phyloP scores from a whole-genome alignment of 2,797 vertebrate genomes.

The Aeoliscus strigatus region DNA sequence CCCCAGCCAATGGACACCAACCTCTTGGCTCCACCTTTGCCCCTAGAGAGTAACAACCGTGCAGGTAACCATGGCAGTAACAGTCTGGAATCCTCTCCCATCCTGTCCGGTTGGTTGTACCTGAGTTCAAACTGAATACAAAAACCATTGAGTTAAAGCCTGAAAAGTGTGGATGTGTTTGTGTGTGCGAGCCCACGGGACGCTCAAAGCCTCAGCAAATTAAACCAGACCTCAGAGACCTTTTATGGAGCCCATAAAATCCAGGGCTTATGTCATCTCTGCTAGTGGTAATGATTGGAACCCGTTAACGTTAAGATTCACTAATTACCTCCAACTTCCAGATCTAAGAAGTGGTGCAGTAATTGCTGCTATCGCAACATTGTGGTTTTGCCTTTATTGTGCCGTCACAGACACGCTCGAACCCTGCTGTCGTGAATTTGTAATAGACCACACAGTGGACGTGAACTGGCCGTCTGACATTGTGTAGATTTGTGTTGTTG shows the following conservation, averaged over 20 bases:
- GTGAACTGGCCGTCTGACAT: no score
- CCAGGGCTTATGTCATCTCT: slow-evolving; percentile 51
- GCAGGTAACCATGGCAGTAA: slow-evolving; percentile 75
- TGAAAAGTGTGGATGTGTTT: slow-evolving; percentile 13
- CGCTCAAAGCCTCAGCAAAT: slow-evolving; percentile 47
- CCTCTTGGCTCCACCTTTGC: slow-evolving; percentile 86
- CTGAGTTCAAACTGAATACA: slow-evolving; percentile 8
- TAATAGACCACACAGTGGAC: no score
- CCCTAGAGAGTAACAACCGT: slow-evolving; percentile 84
- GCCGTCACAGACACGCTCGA: slow-evolving; percentile 2
- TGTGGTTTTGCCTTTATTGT: slow-evolving; percentile 39
- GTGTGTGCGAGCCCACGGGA: slow-evolving; percentile 33
- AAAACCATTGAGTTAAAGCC: slow-evolving; percentile 15
- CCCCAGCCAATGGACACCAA: slow-evolving; percentile 97
- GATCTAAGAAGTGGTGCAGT: slow-evolving; percentile 38
- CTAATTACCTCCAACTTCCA: slow-evolving; percentile 57
- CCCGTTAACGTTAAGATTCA: slow-evolving; percentile 52
- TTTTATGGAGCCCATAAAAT: slow-evolving; percentile 61
- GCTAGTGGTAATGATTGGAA: slow-evolving; percentile 58
- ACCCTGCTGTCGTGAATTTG: no score
- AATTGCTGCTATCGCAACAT: slow-evolving; percentile 36
- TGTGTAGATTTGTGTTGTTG: no score
- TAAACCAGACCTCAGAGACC: slow-evolving; percentile 35
- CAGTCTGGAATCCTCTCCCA: background rate
- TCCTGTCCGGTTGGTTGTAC: slow-evolving; percentile 21